phyloP scores from a whole-genome alignment of 1,140 invertebrate genomes.

The Tribolium madens region DNA sequence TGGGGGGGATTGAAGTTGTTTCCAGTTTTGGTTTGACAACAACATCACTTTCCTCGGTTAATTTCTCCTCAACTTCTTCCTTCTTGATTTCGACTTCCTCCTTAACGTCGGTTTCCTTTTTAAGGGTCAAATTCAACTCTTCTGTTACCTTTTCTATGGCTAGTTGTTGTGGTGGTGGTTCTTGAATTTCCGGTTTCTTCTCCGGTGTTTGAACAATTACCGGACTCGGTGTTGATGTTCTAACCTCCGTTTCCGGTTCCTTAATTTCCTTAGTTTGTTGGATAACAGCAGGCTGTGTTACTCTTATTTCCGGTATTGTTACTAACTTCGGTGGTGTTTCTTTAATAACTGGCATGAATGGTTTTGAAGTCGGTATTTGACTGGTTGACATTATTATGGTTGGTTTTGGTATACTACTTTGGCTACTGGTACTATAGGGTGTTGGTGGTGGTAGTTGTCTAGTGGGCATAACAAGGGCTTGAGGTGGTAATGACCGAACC shows the following conservation, averaged over 20 bases:
- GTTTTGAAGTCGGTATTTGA: slow-evolving; percentile 42
- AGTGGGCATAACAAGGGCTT: slow-evolving; percentile 51
- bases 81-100: slow-evolving; percentile 41
- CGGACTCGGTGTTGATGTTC: slow-evolving; percentile 67
- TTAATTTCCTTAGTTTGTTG: slow-evolving; percentile 26
- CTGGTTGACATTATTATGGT: slow-evolving; percentile 54
- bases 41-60: slow-evolving; percentile 41
- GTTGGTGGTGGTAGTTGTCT: slow-evolving; percentile 44
- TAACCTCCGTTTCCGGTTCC: slow-evolving; percentile 7
- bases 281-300: neutral
- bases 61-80: neutral
- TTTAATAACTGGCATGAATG: slow-evolving; percentile 63
- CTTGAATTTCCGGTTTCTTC: slow-evolving; percentile 45
- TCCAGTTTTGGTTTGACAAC: slow-evolving; percentile 46
- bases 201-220: slow-evolving; percentile 65
- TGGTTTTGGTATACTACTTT: slow-evolving; percentile 54
- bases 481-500: slow-evolving; percentile 43
- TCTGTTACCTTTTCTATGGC: slow-evolving; percentile 60
- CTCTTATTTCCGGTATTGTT: slow-evolving; percentile 11
- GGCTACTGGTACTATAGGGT: slow-evolving; percentile 23
- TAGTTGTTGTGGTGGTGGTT: slow-evolving; percentile 48
- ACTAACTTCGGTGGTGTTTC: slow-evolving; percentile 51
- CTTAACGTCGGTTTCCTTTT: slow-evolving; percentile 44
- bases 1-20: neutral
- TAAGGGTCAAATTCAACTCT: slow-evolving; percentile 57